Percentiles rank a stretch among this genome's conserved stretches.
These are phyloP conservation scores for Rousettus leschenaultii DNA, from an alignment of 2,113 vertebrate species.

Conservation along the genomic window DNA sequence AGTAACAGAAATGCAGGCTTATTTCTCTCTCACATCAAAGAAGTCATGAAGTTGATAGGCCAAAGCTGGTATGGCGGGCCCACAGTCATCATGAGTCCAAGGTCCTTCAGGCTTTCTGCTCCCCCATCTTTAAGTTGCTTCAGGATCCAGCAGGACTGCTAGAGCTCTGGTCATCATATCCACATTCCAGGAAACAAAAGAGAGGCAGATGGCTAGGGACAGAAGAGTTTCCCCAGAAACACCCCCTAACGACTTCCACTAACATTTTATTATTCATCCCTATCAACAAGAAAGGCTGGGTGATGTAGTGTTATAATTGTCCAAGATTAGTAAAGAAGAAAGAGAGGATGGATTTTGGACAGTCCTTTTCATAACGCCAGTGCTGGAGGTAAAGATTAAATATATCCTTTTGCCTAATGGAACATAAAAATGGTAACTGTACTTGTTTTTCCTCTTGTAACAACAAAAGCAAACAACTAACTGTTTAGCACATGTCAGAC, in stretches of 20 bases:
- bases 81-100: too few species aligned
- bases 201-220: neutral
- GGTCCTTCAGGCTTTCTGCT: neutral
- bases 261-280: neutral
- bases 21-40: neutral
- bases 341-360: neutral
- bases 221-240: neutral
- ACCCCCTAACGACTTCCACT: neutral
- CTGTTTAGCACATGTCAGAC: neutral
- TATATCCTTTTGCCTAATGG: neutral
- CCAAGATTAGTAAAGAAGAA: neutral
- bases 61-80: neutral
- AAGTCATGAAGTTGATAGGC: neutral
- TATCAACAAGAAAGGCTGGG: neutral
- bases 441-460: neutral
- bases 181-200: neutral
- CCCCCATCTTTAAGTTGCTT: neutral
- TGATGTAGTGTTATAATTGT: neutral
- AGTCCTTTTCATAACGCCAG: neutral
- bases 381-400: neutral
- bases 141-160: neutral
- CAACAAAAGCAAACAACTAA: neutral
- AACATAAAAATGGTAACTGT: neutral
- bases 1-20: neutral
- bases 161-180: neutral